Conservation (phyloP, 2,797 vertebrate genomes). For the Carduelis carduelis region DNA sequence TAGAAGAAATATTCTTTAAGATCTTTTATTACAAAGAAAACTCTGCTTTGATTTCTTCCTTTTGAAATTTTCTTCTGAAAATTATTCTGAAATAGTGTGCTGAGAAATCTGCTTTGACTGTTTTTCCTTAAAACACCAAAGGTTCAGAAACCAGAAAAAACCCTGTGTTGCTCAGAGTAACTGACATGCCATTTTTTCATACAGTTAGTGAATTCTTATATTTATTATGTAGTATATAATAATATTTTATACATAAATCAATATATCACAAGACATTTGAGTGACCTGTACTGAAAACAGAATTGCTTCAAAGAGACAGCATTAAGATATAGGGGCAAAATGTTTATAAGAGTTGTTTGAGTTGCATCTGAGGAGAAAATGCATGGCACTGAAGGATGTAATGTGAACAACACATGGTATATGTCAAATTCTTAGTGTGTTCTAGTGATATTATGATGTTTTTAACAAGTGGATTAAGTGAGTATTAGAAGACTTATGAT, state of each 20-base stretch:
- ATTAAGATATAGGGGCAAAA: background rate
- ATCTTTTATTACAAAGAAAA: background rate
- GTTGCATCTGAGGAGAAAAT: background rate
- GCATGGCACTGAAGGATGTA: background rate
- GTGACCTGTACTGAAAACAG: background rate
- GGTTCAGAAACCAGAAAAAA: background rate
- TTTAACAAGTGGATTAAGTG: background rate
- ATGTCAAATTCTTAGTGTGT: background rate
- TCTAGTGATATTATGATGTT: accelerated
- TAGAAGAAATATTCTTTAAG: background rate
- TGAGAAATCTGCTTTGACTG: background rate
- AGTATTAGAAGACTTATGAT: background rate
- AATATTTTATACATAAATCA: background rate
- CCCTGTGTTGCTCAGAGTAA: accelerated
- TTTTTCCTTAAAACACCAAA: background rate
- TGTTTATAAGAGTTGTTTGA: background rate
- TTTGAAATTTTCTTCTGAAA: background rate
- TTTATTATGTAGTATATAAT: background rate
- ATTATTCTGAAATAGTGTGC: background rate
- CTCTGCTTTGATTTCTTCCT: background rate
- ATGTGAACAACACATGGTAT: background rate
- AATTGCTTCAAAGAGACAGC: background rate
- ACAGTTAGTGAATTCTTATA: background rate
- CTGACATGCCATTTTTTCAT: background rate
- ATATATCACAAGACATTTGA: background rate